These are phyloP conservation scores for Drosophila asahinai DNA, from an alignment of 1,140 invertebrate species.

Conservation along the genomic window DNA sequence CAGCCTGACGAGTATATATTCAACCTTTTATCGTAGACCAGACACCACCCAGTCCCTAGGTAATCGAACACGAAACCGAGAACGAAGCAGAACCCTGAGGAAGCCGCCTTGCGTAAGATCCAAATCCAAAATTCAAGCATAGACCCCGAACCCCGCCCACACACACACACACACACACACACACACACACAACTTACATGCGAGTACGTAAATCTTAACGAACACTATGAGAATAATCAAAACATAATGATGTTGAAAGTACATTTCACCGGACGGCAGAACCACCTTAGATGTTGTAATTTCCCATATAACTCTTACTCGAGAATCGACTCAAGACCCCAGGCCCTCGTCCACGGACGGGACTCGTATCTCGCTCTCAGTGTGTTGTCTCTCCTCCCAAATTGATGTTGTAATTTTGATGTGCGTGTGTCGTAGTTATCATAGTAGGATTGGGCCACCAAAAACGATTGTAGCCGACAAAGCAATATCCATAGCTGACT, in stretches of 20 bases:
- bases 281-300: slow-evolving; percentile 85
- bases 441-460: slow-evolving; percentile 36
- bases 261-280: slow-evolving; percentile 84
- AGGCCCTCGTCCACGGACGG: too few species aligned
- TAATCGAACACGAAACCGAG: slow-evolving; percentile 21
- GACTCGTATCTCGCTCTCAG: not conserved
- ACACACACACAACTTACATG: slow-evolving; percentile 48
- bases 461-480: slow-evolving; percentile 30
- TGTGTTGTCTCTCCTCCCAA: slow-evolving; percentile 27
- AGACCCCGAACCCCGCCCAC: slow-evolving; percentile 13
- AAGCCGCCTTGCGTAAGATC: slow-evolving; percentile 69
- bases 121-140: slow-evolving; percentile 74
- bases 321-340: slow-evolving; percentile 28
- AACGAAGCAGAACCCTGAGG: slow-evolving; percentile 58
- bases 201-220: slow-evolving; percentile 42
- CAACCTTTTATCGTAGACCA: slow-evolving; percentile 50
- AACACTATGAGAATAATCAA: slow-evolving; percentile 53
- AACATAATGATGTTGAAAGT: slow-evolving; percentile 58
- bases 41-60: slow-evolving; percentile 27
- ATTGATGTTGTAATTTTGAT: slow-evolving; percentile 50
- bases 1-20: slow-evolving; percentile 29
- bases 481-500: slow-evolving; percentile 48
- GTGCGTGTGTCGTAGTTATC: slow-evolving; percentile 47
- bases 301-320: slow-evolving; percentile 66
- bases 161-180: slow-evolving; percentile 15